These are phyloP conservation scores for Panthera uncia DNA, from an alignment of 2,113 vertebrate species.

Conservation along the genomic window DNA sequence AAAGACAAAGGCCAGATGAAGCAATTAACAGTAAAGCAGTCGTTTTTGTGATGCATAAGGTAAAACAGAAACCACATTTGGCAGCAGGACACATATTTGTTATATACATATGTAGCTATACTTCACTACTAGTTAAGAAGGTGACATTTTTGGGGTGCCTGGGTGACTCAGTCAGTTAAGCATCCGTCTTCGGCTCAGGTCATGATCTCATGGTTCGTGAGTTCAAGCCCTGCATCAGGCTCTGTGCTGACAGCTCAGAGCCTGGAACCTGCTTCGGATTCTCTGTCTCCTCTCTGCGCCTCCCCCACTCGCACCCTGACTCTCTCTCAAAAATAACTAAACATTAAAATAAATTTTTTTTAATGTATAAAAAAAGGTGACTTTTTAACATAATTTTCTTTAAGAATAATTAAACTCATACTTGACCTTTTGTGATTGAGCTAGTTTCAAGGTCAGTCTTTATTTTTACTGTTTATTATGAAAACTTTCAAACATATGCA, in stretches of 20 bases:
- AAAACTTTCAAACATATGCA: neutral
- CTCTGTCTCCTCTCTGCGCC: no score
- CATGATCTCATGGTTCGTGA: no score
- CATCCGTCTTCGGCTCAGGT: no score
- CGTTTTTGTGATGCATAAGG: neutral
- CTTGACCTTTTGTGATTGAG: constrained; percentile 17
- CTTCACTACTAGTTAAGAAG: neutral
- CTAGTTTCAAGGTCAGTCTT: neutral
- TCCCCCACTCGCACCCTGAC: no score
- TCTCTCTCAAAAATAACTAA: no score
- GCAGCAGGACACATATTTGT: neutral
- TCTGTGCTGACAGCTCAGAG: no score
- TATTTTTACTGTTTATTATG: neutral
- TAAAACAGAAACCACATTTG: constrained; percentile 19
- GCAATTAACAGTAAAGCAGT: neutral
- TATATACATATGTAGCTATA: neutral
- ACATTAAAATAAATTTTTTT: no score
- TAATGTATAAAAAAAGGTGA: neutral
- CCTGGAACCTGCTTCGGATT: no score
- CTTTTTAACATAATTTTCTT: constrained; percentile 3
- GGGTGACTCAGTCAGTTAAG: no score
- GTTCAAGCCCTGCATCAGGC: no score
- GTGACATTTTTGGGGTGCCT: neutral
- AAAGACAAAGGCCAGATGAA: constrained; percentile 30
- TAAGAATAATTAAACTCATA: constrained; percentile 16